Evolutionary conservation across 23 tunicate species (phyloP), one percentile per base, ranked within the genome.

Genomic region (Trididemnum miniatum): DNA sequence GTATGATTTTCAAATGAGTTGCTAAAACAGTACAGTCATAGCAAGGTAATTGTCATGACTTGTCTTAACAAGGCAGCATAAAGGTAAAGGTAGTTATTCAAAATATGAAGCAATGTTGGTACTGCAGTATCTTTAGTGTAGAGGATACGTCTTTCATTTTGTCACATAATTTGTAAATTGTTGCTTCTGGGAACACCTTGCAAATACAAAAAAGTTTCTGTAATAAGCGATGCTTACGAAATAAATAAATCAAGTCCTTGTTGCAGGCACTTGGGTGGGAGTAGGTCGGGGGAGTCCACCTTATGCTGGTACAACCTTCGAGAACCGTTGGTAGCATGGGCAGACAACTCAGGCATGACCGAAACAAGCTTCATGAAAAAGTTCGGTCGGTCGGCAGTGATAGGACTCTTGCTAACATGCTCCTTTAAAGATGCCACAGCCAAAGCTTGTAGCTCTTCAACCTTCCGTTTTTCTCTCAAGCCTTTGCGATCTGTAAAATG

Each of bases 321-420:
- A 4, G 35, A 23, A 18, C 97, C 97, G 31, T 34, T 38, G 18
- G 72, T 35, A 0, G 92, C 92, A 35, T 79, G 65, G 18, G 66
- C 74, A 12, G 79, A 59, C 0, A 92, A 52, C 12, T 87, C 92
- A 35, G 91, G 89, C 29, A 87, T 49, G 23, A 75, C 51, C 18
- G 76, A 80, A 32, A 92, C 80, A 23, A 92, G 76, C 62, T 92
- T 92, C 40, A 80, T 64, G 33, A 92, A 83, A 60, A 71, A 92
- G 76, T 92, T 92, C n/a, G 97, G 97, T 39, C 97, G 86, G 71
- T 92, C 97, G 32, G 92, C 71, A 1, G 97, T 92, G n/a, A 92
- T 83, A 2, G 89, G 36, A 36, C 91, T 86, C 72, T 83, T 90
- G 78, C 81, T 83, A 25, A 79, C 88, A 71, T 92, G 97, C 9